These are phyloP conservation scores for Ditylenchus weischeri DNA, from an alignment of 2,888 invertebrate species.

Conservation along the genomic window DNA sequence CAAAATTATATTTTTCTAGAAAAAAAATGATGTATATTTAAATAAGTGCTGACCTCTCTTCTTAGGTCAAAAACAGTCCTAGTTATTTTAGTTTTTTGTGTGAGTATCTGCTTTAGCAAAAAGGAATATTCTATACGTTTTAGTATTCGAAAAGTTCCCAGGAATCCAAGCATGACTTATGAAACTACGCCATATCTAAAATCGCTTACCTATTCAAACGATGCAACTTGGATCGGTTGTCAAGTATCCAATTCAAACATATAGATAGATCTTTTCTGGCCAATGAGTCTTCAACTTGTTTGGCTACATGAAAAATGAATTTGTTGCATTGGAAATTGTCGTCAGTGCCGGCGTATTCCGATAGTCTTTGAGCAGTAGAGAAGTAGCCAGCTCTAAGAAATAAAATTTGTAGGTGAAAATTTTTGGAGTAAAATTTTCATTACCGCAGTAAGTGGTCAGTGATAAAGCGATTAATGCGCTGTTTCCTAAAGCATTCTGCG, in stretches of 20 bases:
- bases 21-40: too few relatives aligned
- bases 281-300: constrained; percentile 39
- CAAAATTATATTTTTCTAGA: too few relatives aligned
- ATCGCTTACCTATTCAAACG: constrained; percentile 44
- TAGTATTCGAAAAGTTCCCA: too few relatives aligned
- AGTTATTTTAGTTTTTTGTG: too few relatives aligned
- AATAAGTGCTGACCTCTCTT: too few relatives aligned
- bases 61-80: too few relatives aligned
- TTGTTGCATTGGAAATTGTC: constrained; percentile 32
- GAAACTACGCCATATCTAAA: too few relatives aligned
- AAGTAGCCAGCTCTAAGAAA: constrained; percentile 73
- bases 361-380: constrained; percentile 82
- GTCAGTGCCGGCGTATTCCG: constrained; percentile 70
- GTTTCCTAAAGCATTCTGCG: constrained; percentile 75
- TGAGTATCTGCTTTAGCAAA: too few relatives aligned
- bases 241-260: constrained; percentile 60
- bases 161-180: too few relatives aligned
- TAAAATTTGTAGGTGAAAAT: too few relatives aligned
- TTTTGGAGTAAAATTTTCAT: too few relatives aligned
- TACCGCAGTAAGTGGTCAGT: constrained; percentile 83
- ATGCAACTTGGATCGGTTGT: constrained; percentile 62
- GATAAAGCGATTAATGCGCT: constrained; percentile 87
- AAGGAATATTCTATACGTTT: too few relatives aligned
- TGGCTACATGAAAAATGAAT: constrained; percentile 42
- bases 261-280: constrained; percentile 32